phyloP scores from a whole-genome alignment of 2,888 invertebrate genomes.

The Eristalinus sepulchralis region DNA sequence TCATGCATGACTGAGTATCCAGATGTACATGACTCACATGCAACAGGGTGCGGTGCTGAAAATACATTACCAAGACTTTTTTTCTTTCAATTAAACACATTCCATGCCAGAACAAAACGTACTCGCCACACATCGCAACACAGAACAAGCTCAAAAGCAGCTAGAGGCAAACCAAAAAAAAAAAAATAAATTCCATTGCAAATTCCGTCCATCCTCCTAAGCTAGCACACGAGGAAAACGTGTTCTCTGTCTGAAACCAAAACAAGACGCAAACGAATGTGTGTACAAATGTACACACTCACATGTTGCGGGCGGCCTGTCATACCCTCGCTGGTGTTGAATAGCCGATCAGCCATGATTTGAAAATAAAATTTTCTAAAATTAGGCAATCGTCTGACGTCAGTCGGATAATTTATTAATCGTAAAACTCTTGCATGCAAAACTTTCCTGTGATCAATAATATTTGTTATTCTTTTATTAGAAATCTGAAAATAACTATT shows the following conservation, averaged over 20 bases:
- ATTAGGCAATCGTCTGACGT: constrained; percentile 37
- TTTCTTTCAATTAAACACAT: background rate
- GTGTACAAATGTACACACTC: background rate
- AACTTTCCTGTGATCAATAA: constrained; percentile 35
- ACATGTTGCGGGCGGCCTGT: constrained; percentile 21
- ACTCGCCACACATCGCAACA: constrained; percentile 2
- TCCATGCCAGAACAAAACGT: background rate
- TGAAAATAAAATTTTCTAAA: constrained; percentile 39
- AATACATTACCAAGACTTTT: constrained; percentile 9
- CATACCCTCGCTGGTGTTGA: background rate
- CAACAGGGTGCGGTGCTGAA: constrained; percentile 45
- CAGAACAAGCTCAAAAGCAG: background rate
- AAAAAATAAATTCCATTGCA: constrained; percentile 24
- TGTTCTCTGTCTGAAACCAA: constrained; percentile 33
- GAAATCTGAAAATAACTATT: constrained; percentile 37
- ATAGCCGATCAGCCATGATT: constrained; percentile 23
- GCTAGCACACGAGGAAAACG: constrained; percentile 50
- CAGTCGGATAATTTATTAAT: constrained; percentile 48
- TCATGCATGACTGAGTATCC: background rate
- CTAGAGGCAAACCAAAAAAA: background rate
- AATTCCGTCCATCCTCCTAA: constrained; percentile 9
- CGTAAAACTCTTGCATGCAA: constrained; percentile 37
- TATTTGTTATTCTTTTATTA: constrained; percentile 33
- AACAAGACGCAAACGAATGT: background rate
- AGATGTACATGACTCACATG: constrained; percentile 46